phyloP scores from a whole-genome alignment of 2,888 invertebrate species.

The Melanostoma mellinum region DNA sequence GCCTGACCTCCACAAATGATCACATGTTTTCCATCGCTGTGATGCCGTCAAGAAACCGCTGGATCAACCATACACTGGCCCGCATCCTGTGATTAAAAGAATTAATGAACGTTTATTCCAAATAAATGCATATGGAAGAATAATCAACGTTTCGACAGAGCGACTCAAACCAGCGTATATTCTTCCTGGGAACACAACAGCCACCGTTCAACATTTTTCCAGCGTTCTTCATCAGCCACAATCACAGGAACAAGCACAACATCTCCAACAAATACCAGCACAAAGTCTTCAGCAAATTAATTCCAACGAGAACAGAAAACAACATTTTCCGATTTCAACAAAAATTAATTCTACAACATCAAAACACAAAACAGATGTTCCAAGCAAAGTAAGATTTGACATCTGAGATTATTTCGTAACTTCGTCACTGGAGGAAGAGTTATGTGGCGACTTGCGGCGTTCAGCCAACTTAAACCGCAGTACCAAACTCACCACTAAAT shows the following conservation, averaged over 20 bases:
- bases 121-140: conserved; percentile 14
- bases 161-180: conserved; percentile 38
- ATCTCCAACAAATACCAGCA: no score
- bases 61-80: conserved; percentile 40
- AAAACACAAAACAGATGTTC: background rate
- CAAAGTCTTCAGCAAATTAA: no score
- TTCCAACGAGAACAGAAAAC: no score
- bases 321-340: background rate
- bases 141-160: conserved; percentile 32
- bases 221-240: no score
- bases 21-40: conserved; percentile 41
- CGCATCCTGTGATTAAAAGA: conserved; percentile 28
- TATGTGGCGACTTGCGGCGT: background rate
- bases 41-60: conserved; percentile 34
- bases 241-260: no score
- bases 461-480: no score
- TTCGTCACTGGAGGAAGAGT: conserved; percentile 4
- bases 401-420: background rate
- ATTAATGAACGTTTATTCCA: conserved; percentile 34
- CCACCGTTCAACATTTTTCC: no score
- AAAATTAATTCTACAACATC: no score
- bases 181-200: no score
- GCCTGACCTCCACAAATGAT: conserved; percentile 31
- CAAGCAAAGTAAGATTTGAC: background rate
- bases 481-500: no score